Conservation (phyloP, 2,113 vertebrate genomes). For the Petrocephalus microphthalmus region DNA sequence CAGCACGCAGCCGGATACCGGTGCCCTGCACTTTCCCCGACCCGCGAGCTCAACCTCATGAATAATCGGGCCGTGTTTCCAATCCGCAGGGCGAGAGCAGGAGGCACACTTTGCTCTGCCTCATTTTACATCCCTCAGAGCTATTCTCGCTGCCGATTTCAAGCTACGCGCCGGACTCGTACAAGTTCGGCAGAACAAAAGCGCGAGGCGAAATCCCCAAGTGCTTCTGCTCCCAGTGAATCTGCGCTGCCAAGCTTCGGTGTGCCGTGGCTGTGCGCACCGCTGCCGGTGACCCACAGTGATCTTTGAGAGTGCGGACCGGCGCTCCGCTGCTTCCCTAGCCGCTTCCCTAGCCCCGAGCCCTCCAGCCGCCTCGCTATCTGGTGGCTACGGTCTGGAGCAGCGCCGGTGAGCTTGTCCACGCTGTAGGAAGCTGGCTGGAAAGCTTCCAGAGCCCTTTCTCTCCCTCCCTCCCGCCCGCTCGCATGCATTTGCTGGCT, state of each 20-base stretch:
- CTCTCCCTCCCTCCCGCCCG: constrained; percentile 19
- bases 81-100: constrained; percentile 20
- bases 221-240: constrained; percentile 32
- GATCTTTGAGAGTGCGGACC: constrained; percentile 41
- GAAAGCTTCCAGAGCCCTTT: constrained; percentile 38
- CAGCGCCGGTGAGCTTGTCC: constrained; percentile 26
- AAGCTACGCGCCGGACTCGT: not conserved
- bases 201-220: not conserved
- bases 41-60: not conserved
- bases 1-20: not conserved
- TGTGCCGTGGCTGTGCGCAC: constrained; percentile 31
- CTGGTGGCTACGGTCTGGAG: constrained; percentile 28
- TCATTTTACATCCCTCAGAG: constrained; percentile 39
- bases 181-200: constrained; percentile 13
- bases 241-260: constrained; percentile 32
- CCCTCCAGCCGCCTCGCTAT: constrained; percentile 31
- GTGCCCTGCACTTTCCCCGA: not conserved
- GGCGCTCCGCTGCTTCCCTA: constrained; percentile 35
- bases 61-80: not conserved
- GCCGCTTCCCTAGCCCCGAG: constrained; percentile 35
- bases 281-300: constrained; percentile 35
- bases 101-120: constrained; percentile 26
- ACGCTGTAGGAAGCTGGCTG: constrained; percentile 42
- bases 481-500: constrained; percentile 22
- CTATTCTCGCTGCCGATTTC: constrained; percentile 35